Evolutionary conservation across 2,888 invertebrate species (phyloP), one percentile per base, ranked within the genome.

Genomic region (Rhorus exstirpatorius): DNA sequence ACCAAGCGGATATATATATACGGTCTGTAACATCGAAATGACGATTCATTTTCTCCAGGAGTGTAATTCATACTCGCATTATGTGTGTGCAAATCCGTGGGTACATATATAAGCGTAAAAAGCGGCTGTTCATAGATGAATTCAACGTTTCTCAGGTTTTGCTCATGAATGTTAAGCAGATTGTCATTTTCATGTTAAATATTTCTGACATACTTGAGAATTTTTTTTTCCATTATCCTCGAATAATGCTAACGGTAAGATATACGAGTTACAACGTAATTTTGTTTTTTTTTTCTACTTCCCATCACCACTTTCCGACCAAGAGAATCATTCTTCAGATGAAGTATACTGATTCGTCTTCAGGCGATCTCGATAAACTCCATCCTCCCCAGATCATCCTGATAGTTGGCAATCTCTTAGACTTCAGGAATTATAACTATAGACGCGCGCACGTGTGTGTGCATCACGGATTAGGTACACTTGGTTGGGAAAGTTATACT

Each of bases 11-110:
- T 53, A 53, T 24, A 26, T 49, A 60, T 65, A 19, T 60, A n/a
- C n/a, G 38, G 17, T 65, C 46, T 81, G 41, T 51, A 77, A 77
- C 60, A 58, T 6, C 26, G 58, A 24, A 74, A 71, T 63, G 49
- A 70, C 63, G 65, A 60, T 14, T 72, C 72, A 67, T 51, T 76
- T 41, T 49, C 71, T 80, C 53, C 10, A n/a, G n/a, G n/a, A 14
- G 58, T 53, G 61, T 35, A 61, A 70, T 76, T 76, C 53, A 70
- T 61, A 55, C 46, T 58, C 49, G 51, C 49, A 41, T 58, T 35
- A 71, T 65, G 21, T 4, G 19, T 19, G 4, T n/a, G n/a, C n/a
- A n/a, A n/a, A n/a, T n/a, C n/a, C n/a, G n/a, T n/a, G 38, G 53
- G 17, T 55, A 35, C 44, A 55, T 53, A 31, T 17, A 19, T 17